Conservation (phyloP, 2,797 vertebrate genomes). For the Oceanodroma leucorhoa region DNA sequence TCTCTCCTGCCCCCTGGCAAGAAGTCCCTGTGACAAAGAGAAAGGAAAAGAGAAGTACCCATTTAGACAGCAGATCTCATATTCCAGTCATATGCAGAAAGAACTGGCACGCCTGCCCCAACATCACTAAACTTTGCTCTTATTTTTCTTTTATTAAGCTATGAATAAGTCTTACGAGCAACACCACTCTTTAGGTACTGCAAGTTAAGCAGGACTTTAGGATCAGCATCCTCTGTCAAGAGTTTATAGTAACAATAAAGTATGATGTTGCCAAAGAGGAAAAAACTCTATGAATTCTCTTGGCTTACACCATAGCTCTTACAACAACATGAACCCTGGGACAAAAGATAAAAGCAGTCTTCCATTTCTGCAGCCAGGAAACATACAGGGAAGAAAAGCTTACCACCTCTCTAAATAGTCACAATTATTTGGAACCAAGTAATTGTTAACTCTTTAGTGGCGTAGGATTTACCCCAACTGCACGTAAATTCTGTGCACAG, state of each 20-base stretch:
- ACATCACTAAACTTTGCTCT: neutral
- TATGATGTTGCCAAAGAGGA: neutral
- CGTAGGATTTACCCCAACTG: neutral
- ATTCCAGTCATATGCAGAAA: neutral
- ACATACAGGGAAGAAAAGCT: neutral
- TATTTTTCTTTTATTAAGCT: neutral
- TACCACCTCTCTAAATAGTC: neutral
- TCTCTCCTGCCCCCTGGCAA: conserved; percentile 94
- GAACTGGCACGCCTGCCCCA: neutral
- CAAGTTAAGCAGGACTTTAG: neutral
- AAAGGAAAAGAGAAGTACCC: neutral
- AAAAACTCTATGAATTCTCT: neutral
- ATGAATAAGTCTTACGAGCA: rapidly evolving
- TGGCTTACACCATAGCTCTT: neutral
- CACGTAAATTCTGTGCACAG: neutral
- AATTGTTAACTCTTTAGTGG: neutral
- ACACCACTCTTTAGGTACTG: neutral
- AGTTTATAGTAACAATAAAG: neutral
- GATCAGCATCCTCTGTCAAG: neutral
- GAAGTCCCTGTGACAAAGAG: conserved; percentile 84
- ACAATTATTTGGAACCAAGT: neutral
- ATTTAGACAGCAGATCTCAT: neutral
- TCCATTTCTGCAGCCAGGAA: neutral
- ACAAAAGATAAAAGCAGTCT: neutral
- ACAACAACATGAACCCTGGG: neutral